Conservation (phyloP, 2,113 vertebrate genomes). For the Aphelocoma coerulescens region DNA sequence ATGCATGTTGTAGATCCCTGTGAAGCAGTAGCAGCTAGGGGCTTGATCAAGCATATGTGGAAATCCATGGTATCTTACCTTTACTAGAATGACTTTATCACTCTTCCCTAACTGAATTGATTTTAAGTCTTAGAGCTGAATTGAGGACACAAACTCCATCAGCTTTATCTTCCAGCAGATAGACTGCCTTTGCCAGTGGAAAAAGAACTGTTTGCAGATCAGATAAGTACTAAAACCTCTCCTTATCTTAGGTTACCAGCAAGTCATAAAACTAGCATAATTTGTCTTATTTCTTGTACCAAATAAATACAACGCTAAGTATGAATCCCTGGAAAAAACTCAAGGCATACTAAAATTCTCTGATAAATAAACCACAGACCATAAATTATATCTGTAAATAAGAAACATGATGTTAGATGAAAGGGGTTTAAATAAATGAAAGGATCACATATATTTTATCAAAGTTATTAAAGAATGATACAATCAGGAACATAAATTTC, state of each 20-base stretch:
- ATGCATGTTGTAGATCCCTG: not conserved
- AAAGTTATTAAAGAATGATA: not conserved
- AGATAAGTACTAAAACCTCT: not conserved
- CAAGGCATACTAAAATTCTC: not conserved
- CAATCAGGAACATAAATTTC: not conserved
- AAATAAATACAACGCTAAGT: not conserved
- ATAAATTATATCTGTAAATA: not conserved
- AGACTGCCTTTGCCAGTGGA: not conserved
- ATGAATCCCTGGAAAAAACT: not conserved
- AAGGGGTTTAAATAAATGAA: not conserved
- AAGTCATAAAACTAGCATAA: not conserved
- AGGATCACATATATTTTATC: not conserved
- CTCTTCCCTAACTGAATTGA: not conserved
- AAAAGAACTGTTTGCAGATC: not conserved
- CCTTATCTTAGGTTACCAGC: not conserved
- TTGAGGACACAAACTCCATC: not conserved
- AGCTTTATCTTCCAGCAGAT: not conserved
- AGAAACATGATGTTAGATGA: not conserved
- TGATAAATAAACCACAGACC: not conserved
- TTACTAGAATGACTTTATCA: not conserved
- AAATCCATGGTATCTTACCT: not conserved
- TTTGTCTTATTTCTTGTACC: not conserved
- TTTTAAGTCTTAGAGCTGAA: conserved; percentile 26
- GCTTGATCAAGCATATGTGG: not conserved
- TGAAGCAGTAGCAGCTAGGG: not conserved